Evolutionary conservation across 2,888 invertebrate genomes (phyloP), one percentile per base, ranked within the genome.

Genomic region (Glomeris marginata): DNA sequence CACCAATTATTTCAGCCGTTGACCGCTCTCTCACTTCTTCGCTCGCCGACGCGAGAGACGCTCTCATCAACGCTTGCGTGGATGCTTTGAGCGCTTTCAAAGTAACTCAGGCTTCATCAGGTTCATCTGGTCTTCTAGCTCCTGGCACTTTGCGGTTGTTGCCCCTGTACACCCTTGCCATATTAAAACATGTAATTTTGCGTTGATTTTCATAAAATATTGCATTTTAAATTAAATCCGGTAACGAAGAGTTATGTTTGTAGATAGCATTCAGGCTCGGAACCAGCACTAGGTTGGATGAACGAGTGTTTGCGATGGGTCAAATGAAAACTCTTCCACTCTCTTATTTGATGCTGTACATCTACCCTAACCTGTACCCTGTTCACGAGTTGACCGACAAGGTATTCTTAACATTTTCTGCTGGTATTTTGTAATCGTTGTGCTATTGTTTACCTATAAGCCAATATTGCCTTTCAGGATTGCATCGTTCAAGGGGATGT

Each of bases 321-420:
- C 79, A 82, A 66, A 80, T 95, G 76, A 95, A 97, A 72, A 78
- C 80, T 37, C 68, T 84, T 60, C 95, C 98, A 8, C 72, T 92
- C 47, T 67, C 73, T 53, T 77, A 78, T 63, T 74, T 97, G 22
- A 75, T 95, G 63, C 84, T 86, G 61, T 75, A 74, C 57, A 77
- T 94, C 56, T 92, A 95, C 73, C 97, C 98, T 1, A 83, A 85
- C 66, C 74, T 98, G 56, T 97, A 91, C 71, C 78, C 88, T 8
- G 69, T 97, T 49, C 87, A 92, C 69, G 67, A 72, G 55, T 73
- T 91, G 47, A 76, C 75, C 55, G 75, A 74, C 51, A 67, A 69
- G 64, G 73, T 68, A 60, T 58, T 58, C 55, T 36, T 49, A 47
- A 28, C 6, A 37, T 50, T 34, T 50, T 16, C 18, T 36, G 49